These are phyloP conservation scores for Tanypteryx hageni DNA, from an alignment of 2,888 invertebrate genomes.

Conservation along the genomic window DNA sequence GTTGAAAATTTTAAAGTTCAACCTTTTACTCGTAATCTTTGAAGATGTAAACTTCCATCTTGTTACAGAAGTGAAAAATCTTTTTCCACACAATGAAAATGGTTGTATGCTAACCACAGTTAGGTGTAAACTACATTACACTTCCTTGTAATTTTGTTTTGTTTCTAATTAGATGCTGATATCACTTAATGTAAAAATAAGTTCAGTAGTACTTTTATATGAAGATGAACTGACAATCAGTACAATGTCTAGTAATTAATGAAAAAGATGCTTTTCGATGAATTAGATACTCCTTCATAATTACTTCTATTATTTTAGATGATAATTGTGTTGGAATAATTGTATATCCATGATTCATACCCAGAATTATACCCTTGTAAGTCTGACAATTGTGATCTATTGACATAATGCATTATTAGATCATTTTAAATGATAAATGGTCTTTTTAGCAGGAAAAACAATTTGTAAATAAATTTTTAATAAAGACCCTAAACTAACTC, in stretches of 20 bases:
- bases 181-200: neutral
- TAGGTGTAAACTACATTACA: too few relatives aligned
- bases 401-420: neutral
- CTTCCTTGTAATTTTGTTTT: too few relatives aligned
- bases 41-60: neutral
- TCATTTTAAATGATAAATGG: neutral
- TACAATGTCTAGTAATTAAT: neutral
- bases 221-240: neutral
- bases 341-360: neutral
- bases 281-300: neutral
- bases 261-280: neutral
- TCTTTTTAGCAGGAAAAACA: constrained; percentile 24
- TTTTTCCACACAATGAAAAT: neutral
- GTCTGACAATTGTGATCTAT: constrained; percentile 51
- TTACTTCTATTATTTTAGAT: neutral
- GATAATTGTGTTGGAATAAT: neutral
- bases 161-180: too few relatives aligned
- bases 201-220: neutral
- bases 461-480: constrained; percentile 51
- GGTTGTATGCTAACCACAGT: too few relatives aligned
- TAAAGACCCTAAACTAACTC: constrained; percentile 30
- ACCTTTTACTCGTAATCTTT: neutral
- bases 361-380: constrained; percentile 29
- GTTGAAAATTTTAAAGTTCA: neutral
- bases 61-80: neutral